Conservation (phyloP, 2,113 vertebrate genomes). For the Pipa parva region DNA sequence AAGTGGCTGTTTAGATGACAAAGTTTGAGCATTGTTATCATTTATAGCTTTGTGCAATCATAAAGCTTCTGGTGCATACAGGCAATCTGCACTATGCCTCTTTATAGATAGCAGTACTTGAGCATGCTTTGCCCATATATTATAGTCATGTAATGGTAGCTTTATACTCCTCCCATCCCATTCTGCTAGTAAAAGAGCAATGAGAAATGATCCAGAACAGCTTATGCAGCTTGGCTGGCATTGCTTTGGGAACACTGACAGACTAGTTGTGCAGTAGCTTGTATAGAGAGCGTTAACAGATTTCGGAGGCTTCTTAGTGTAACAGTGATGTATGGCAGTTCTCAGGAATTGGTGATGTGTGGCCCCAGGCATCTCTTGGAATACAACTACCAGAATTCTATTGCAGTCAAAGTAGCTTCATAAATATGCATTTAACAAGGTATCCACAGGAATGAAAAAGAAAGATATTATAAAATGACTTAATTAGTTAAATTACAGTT, state of each 20-base stretch:
- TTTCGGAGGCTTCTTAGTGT: not conserved
- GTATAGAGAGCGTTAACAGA: slow-evolving; percentile 13
- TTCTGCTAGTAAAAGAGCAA: slow-evolving; percentile 25
- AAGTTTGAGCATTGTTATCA: slow-evolving; percentile 21
- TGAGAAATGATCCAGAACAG: slow-evolving; percentile 32
- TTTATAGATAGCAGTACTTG: slow-evolving; percentile 14
- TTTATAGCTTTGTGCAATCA: slow-evolving; percentile 25
- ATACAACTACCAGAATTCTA: too few relatives aligned
- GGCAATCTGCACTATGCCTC: slow-evolving; percentile 3
- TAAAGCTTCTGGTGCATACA: slow-evolving; percentile 34
- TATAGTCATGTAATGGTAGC: slow-evolving; percentile 23
- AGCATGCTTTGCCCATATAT: slow-evolving; percentile 15
- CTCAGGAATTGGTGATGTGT: too few relatives aligned
- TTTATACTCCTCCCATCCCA: slow-evolving; percentile 25
- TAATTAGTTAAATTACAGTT: too few relatives aligned
- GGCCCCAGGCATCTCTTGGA: too few relatives aligned
- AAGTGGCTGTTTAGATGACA: slow-evolving; percentile 31
- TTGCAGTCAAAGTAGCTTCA: too few relatives aligned
- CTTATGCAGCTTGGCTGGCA: slow-evolving; percentile 34
- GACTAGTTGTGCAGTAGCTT: slow-evolving; percentile 21
- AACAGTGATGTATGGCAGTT: slow-evolving; percentile 21
- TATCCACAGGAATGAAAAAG: too few relatives aligned
- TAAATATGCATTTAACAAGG: too few relatives aligned
- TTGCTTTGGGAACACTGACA: slow-evolving; percentile 8
- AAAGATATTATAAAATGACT: too few relatives aligned